Conservation (phyloP, 2,888 invertebrate genomes). For the Lasioglossum pauxillum region DNA sequence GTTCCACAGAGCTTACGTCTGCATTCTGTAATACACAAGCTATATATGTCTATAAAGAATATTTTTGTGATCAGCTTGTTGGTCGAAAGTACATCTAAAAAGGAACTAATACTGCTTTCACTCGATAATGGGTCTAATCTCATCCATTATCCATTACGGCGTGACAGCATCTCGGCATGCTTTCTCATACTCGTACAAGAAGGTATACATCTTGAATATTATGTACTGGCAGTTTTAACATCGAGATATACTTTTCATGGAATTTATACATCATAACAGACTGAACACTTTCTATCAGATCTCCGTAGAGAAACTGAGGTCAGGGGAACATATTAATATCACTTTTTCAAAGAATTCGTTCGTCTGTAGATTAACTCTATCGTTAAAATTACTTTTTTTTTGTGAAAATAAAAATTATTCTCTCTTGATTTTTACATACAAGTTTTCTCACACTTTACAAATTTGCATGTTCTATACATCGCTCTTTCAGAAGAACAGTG, state of each 20-base stretch:
- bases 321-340: neutral
- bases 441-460: too few species aligned
- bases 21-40: neutral
- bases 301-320: neutral
- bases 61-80: neutral
- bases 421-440: too few species aligned
- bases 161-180: neutral
- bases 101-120: neutral
- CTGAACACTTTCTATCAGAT: neutral
- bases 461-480: too few species aligned
- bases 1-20: constrained; percentile 2
- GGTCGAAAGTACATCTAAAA: neutral
- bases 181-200: neutral
- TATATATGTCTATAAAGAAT: neutral
- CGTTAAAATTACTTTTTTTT: too few species aligned
- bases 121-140: neutral
- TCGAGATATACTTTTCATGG: neutral
- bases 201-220: neutral
- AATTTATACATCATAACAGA: neutral
- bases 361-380: neutral
- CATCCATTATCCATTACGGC: neutral
- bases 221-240: neutral
- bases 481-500: too few species aligned
- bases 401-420: too few species aligned
- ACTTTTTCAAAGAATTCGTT: neutral